Evolutionary conservation across 2,888 invertebrate genomes (phyloP).

Genomic region (Andrena minutula): DNA sequence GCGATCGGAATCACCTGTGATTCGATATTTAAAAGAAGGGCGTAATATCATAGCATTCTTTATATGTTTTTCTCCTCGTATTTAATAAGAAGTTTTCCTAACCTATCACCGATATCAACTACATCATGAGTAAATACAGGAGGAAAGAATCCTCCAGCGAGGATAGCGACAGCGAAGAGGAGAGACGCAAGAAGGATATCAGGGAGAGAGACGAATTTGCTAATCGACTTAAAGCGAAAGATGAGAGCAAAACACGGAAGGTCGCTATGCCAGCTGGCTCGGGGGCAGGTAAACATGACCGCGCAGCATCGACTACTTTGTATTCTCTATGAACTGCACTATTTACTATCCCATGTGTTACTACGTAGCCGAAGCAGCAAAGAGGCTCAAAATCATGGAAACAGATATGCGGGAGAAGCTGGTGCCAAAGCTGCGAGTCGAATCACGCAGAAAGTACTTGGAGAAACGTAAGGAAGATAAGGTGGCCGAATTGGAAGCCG

Average conservation of each 20-base stretch:
- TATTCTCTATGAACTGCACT: too few species aligned
- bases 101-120: slow-evolving; percentile 9
- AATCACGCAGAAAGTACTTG: slow-evolving; percentile 97
- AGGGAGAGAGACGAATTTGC: slow-evolving; percentile 98
- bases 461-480: slow-evolving; percentile 99
- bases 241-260: slow-evolving; percentile 95
- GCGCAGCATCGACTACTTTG: too few species aligned
- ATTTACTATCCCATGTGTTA: neutral
- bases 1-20: neutral
- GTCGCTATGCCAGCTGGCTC: slow-evolving; percentile 85
- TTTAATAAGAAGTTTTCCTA: slow-evolving; percentile 26
- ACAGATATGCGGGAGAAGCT: slow-evolving; percentile 94
- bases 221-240: slow-evolving; percentile 93
- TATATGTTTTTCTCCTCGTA: neutral
- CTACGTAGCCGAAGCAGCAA: slow-evolving; percentile 91
- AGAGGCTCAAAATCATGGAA: slow-evolving; percentile 93
- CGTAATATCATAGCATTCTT: neutral
- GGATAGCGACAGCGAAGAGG: slow-evolving; percentile 91
- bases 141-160: slow-evolving; percentile 86
- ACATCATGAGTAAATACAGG: slow-evolving; percentile 82
- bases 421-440: slow-evolving; percentile 94
- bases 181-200: slow-evolving; percentile 92
- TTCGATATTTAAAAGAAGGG: neutral
- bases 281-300: slow-evolving; percentile 75
- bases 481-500: slow-evolving; percentile 96